These are phyloP conservation scores for Noctua pronuba DNA, from an alignment of 2,888 invertebrate species.

Conservation along the genomic window DNA sequence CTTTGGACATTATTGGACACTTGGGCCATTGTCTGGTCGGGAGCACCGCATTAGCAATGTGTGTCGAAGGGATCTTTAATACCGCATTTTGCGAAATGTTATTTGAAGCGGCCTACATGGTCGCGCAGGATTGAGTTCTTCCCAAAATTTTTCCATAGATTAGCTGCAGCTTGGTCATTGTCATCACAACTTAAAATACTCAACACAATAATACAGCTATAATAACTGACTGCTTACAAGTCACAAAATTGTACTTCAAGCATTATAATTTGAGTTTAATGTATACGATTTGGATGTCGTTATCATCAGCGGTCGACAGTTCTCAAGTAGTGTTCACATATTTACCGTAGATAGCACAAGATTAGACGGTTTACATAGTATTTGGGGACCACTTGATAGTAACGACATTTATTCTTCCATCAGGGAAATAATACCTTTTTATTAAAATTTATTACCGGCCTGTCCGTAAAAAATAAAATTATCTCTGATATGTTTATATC, in stretches of 20 bases:
- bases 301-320: constrained; percentile 41
- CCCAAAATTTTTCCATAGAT: background rate
- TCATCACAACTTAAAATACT: background rate
- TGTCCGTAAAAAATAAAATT: constrained; percentile 36
- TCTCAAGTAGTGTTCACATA: constrained; percentile 36
- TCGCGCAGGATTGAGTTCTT: background rate
- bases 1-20: background rate
- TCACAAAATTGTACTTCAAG: background rate
- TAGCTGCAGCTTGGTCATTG: background rate
- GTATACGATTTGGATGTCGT: constrained; percentile 29
- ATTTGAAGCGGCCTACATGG: background rate
- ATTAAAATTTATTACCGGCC: constrained; percentile 25
- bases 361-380: constrained; percentile 48
- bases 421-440: constrained; percentile 35
- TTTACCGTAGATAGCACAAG: constrained; percentile 47
- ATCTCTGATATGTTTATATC: constrained; percentile 40
- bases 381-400: constrained; percentile 31
- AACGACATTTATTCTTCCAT: constrained; percentile 30
- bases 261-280: constrained; percentile 13
- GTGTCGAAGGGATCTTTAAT: background rate
- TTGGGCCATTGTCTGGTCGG: background rate
- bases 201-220: background rate
- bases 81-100: background rate
- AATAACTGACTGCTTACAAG: background rate
- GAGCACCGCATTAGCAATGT: background rate